These are phyloP conservation scores for Stichodactyla helianthus DNA, from an alignment of 64 coral and sea anemone species.

Conservation along the genomic window DNA sequence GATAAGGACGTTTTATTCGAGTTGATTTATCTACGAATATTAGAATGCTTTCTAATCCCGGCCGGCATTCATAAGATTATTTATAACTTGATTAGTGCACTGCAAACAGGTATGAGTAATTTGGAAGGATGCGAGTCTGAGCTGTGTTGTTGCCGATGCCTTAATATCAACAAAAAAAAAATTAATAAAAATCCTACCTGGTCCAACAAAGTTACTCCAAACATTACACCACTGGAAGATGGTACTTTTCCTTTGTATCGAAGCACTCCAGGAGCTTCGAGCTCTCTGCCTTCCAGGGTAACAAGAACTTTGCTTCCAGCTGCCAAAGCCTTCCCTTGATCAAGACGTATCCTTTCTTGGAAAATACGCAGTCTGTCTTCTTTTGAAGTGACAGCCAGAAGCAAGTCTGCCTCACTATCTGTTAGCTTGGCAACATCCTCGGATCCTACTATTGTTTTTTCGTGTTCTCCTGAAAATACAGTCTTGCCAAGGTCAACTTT, in stretches of 20 bases:
- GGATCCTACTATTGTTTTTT: no score
- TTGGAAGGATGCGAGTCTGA: no score
- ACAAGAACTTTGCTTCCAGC: constrained; percentile 51
- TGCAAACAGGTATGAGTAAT: no score
- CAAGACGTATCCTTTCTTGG: constrained; percentile 45
- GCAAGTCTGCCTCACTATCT: constrained; percentile 66
- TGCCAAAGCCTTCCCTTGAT: constrained; percentile 37
- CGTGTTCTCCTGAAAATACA: no score
- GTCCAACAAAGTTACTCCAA: constrained; percentile 50
- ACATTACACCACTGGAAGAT: constrained; percentile 37
- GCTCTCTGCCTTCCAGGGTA: constrained; percentile 17
- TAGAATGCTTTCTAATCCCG: no score
- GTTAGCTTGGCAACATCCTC: constrained; percentile 32
- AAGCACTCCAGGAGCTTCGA: constrained; percentile 34
- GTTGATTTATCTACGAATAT: no score
- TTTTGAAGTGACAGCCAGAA: constrained; percentile 47
- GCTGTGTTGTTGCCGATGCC: no score
- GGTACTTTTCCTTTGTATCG: constrained; percentile 70
- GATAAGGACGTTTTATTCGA: no score
- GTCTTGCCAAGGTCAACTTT: no score
- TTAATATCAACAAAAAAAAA: no score
- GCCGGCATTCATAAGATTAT: no score
- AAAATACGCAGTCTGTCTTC: constrained; percentile 29
- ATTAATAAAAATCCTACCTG: neutral
- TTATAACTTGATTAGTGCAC: no score